Base-by-base conservation (phyloP, 2,888 invertebrate species). In the Penaeus monodon region DNA sequence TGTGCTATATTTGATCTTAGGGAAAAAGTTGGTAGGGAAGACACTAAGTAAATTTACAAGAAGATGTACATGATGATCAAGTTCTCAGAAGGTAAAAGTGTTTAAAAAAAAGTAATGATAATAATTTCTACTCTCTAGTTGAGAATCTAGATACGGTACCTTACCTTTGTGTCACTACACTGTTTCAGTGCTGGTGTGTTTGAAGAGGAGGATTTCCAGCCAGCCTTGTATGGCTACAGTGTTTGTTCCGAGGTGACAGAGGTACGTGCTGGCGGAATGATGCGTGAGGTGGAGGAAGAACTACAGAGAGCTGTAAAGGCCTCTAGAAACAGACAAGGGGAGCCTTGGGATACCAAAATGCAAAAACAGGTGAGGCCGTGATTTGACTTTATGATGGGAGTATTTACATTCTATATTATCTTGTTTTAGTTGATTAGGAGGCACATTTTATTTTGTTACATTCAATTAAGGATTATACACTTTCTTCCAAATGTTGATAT, bases 201-300 rank as follows among this genome's bases (percentile, higher is more conserved):
- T 92, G 97, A 97, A 93, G 97, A 99, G 93, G 99, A 99, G 93
- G 99, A 99, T 92, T 99, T 99, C 92, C 98, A 99, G 92, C 95
- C 97, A 44, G 96, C 97, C 93, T 95, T 96, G 77, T 98, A 98
- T 92, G 97, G 97, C 74, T 97, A 90, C 74, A 88, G 89, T 24
- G 88, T 87, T n/a, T 90, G 89, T 77, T 98, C 92, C 94, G 96
- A 92, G 93, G 94, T 97, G 82, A 95, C 96, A 4, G 96, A 97
- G 91, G 95, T 95, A 87, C 95, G 96, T 92, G 96, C 96, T 85
- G 94, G 96, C 81, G 95, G 96, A 0, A 95, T 97, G 94, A 93
- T 99, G 81, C 94, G 96, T 91, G 97, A 98, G 92, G 96, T 97
- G 49, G 99, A 99, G 92, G 98, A 98, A 91, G 98, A 98, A 90